Evolutionary conservation across 64 coral and sea anemone genomes (phyloP), one percentile per base, ranked within the genome.

Genomic region (Cladopsammia gracilis): DNA sequence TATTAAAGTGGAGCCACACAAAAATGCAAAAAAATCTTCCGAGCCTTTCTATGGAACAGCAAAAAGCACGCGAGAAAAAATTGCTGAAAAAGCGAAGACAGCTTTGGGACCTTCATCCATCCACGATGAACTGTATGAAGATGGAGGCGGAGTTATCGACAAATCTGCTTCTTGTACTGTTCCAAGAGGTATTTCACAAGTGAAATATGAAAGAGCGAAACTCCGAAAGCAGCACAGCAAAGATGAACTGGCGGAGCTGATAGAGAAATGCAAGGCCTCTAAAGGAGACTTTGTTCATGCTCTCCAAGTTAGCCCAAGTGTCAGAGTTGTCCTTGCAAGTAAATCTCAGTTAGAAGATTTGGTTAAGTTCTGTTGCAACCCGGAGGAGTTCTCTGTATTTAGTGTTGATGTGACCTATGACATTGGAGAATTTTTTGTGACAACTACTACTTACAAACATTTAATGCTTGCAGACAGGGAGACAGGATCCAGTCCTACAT

Each of bases 161-260:
- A 64, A 67, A 23, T 25, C 45, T 57, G 68, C 75, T 83, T 56
- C 51, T 2, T 45, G 70, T 45, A 54, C 58, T 48, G 50, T 91
- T 44, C 77, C 78, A 23, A 91, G 89, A 91, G 61, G 61, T 16
- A 71, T 91, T 56, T 60, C 56, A 4, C 78, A 91, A 83, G 70
- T 91, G 46, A 91, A 91, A 71, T 78, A 83, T 58, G 67, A 91
- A 82, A 49, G 89, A 71, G 18, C 43, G n/a, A 91, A 91, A 53
- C 65, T 82, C 2, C 44, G 50, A 60, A 82, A 91, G 65, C 57
- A 91, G 42, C 62, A 78, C 48, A 57, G 52, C 48, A 78, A 78
- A 49, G 89, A 82, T 66, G 77, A 56, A 58, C 53, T 91, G 46
- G 78, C 89, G 5, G 64, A 62, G 34, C 69, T 91, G 34, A 77